A percentile compares a stretch with the other conserved stretches of the same genome.
Evolutionary conservation across 1,140 invertebrate genomes (phyloP).

Genomic region (Scaptodrosophila lebanonensis): DNA sequence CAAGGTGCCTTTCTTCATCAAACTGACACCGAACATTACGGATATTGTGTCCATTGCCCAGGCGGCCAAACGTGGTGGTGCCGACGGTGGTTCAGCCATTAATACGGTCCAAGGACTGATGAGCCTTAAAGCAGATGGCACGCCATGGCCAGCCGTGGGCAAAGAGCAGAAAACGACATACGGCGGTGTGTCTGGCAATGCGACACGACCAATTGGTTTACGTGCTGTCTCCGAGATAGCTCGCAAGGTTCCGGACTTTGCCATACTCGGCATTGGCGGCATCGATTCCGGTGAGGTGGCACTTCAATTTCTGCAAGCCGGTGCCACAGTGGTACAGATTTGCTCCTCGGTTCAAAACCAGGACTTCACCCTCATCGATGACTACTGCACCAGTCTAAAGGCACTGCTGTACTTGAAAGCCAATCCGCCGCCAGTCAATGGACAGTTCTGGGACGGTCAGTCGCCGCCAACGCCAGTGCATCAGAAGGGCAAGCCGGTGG

Average conservation of each 20-base stretch:
- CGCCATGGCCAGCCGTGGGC: slow-evolving; percentile 95
- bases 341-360: slow-evolving; percentile 99
- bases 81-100: slow-evolving; percentile 96
- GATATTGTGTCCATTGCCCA: slow-evolving; percentile 92
- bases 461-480: slow-evolving; percentile 92
- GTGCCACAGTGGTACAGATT: slow-evolving; percentile 93
- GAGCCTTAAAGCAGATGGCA: slow-evolving; percentile 87
- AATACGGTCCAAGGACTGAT: slow-evolving; percentile 98
- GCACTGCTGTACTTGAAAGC: slow-evolving; percentile 90
- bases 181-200: slow-evolving; percentile 97
- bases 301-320: slow-evolving; percentile 94
- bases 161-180: slow-evolving; percentile 91
- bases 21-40: slow-evolving; percentile 98
- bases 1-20: slow-evolving; percentile 98
- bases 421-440: slow-evolving; percentile 79
- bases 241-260: slow-evolving; percentile 89
- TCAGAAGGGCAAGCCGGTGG: slow-evolving; percentile 94
- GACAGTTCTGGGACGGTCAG: slow-evolving; percentile 93
- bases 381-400: slow-evolving; percentile 94
- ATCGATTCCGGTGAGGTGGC: slow-evolving; percentile 97
- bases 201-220: slow-evolving; percentile 94
- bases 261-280: slow-evolving; percentile 96
- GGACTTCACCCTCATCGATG: slow-evolving; percentile 96
- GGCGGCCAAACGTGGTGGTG: slow-evolving; percentile 95
- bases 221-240: slow-evolving; percentile 92